Conservation (phyloP, 2,797 vertebrate species). For the Dallia pectoralis region DNA sequence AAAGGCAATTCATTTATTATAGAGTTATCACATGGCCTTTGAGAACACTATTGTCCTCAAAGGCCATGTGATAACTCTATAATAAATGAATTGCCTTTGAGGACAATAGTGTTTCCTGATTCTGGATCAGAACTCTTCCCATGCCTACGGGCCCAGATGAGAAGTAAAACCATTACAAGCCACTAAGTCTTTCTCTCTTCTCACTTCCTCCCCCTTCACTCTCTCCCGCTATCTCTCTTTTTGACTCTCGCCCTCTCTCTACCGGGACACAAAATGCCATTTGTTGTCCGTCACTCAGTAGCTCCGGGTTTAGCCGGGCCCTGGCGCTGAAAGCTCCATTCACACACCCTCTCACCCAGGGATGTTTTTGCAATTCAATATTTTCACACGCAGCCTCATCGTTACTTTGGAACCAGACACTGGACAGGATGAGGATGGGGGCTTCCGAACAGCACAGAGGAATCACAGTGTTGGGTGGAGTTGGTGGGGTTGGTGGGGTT, state of each 20-base stretch:
- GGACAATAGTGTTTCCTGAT: too few relatives aligned
- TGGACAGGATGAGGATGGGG: slow-evolving; percentile 76
- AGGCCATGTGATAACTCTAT: slow-evolving; percentile 74
- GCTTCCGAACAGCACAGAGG: slow-evolving; percentile 66
- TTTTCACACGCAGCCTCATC: slow-evolving; percentile 96
- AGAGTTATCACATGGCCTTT: slow-evolving; percentile 75
- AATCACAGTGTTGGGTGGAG: slow-evolving; percentile 63
- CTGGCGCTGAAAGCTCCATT: slow-evolving; percentile 88
- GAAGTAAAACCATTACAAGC: slow-evolving; percentile 49
- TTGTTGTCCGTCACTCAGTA: slow-evolving; percentile 93
- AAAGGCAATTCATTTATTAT: slow-evolving; percentile 23
- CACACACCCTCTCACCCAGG: slow-evolving; percentile 84
- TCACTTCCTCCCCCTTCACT: slow-evolving; percentile 5
- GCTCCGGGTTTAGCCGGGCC: slow-evolving; percentile 66
- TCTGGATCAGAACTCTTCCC: too few relatives aligned
- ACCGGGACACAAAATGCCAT: slow-evolving; percentile 79
- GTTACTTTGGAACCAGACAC: slow-evolving; percentile 93
- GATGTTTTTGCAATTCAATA: slow-evolving; percentile 99
- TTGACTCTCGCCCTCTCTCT: slow-evolving; percentile 11
- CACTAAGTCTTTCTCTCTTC: slow-evolving; percentile 22
- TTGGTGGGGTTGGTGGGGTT: too few relatives aligned
- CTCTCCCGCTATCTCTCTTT: not conserved
- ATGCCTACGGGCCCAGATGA: slow-evolving; percentile 48
- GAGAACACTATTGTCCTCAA: too few relatives aligned
- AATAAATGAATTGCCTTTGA: not conserved